Conservation (phyloP, 2,888 invertebrate genomes). For the Tetropium fuscum region DNA sequence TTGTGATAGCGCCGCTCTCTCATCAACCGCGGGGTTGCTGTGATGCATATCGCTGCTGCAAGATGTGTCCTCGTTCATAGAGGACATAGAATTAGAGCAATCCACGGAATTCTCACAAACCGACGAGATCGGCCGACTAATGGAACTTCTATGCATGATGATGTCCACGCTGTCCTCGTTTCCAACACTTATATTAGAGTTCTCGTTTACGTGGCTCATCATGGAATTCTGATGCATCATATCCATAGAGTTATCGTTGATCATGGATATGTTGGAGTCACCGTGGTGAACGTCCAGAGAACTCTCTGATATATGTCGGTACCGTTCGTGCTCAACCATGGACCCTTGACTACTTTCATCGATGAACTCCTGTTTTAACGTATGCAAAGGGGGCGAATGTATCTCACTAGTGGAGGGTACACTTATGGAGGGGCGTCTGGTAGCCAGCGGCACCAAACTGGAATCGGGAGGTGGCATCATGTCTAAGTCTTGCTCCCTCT, state of each 20-base stretch:
- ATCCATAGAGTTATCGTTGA: constrained; percentile 69
- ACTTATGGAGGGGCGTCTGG: constrained; percentile 71
- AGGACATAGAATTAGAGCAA: constrained; percentile 52
- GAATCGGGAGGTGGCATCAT: constrained; percentile 79
- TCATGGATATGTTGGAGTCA: constrained; percentile 64
- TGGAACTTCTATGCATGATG: constrained; percentile 52
- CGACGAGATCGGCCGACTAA: constrained; percentile 42
- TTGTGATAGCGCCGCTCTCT: constrained; percentile 35
- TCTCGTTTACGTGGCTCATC: constrained; percentile 56
- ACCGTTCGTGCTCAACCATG: constrained; percentile 63
- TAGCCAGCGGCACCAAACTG: constrained; percentile 71
- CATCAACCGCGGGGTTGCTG: constrained; percentile 30
- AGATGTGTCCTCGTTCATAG: constrained; percentile 52
- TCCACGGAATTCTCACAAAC: constrained; percentile 60
- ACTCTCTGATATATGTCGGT: constrained; percentile 63
- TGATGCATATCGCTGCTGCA: constrained; percentile 50
- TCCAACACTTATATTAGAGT: constrained; percentile 59
- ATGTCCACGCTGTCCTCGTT: constrained; percentile 59
- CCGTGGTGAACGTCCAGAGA: constrained; percentile 65
- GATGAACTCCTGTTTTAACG: constrained; percentile 75
- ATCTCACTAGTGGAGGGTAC: constrained; percentile 71
- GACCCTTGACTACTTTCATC: constrained; percentile 82
- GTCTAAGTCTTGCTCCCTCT: constrained; percentile 70
- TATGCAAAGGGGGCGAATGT: constrained; percentile 68
- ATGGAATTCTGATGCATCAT: constrained; percentile 58